Evolutionary conservation across 2,888 invertebrate genomes (phyloP).

Genomic region (Galerucella pusilla): DNA sequence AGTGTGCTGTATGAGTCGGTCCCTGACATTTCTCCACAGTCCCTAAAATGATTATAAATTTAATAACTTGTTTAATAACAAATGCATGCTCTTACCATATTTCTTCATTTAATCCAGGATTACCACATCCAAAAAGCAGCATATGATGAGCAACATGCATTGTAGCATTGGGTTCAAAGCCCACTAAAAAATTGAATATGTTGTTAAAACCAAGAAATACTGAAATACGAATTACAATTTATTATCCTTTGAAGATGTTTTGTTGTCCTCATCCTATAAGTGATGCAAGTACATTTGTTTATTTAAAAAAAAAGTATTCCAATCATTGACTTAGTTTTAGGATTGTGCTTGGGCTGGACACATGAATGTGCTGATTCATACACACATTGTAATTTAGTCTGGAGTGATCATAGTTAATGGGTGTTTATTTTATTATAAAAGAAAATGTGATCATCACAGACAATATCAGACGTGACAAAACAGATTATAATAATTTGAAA

Average conservation of each 20-base stretch:
- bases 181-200: constrained; percentile 72
- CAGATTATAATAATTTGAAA: background rate
- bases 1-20: constrained; percentile 62
- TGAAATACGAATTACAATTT: background rate
- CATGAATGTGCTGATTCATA: no score
- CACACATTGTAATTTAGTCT: no score
- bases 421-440: no score
- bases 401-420: no score
- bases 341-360: no score
- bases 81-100: constrained; percentile 74
- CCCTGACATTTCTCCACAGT: constrained; percentile 92
- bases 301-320: no score
- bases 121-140: constrained; percentile 88
- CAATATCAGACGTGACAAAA: background rate
- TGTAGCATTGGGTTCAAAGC: constrained; percentile 91
- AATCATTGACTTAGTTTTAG: no score
- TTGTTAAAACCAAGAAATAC: background rate
- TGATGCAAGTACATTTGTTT: no score
- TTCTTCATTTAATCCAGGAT: constrained; percentile 77
- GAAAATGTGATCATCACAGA: background rate
- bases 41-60: constrained; percentile 68
- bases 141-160: constrained; percentile 95
- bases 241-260: no score
- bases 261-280: no score
- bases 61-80: constrained; percentile 7